Evolutionary conservation across 2,888 invertebrate species (phyloP).

Genomic region (Apoda limacodes): DNA sequence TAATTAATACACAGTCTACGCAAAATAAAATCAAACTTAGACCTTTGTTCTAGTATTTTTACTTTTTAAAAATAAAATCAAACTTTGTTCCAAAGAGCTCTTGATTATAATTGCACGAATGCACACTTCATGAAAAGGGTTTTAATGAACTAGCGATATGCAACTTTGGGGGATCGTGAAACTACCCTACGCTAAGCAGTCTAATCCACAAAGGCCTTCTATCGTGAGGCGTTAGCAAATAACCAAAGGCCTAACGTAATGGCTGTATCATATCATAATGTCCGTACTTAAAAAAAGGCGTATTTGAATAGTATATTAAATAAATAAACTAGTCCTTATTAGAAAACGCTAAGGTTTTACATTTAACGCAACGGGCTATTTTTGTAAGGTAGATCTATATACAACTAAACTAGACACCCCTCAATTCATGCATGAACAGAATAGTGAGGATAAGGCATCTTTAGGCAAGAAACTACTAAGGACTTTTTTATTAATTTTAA

Average conservation of each 20-base stretch:
- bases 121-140: conserved; percentile 42
- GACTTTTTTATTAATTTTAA: no score
- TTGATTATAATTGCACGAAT: conserved; percentile 44
- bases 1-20: no score
- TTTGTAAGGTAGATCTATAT: no score
- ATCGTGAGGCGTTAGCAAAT: conserved; percentile 5
- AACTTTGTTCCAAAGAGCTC: no score
- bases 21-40: no score
- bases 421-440: conserved; percentile 20
- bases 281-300: conserved; percentile 11
- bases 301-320: no score
- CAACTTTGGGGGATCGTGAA: conserved; percentile 23
- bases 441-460: conserved; percentile 14
- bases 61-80: no score
- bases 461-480: no score
- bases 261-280: conserved; percentile 22
- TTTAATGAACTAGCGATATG: conserved; percentile 46
- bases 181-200: conserved; percentile 22
- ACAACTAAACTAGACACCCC: conserved; percentile 15
- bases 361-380: no score
- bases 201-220: conserved; percentile 23
- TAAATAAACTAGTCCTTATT: no score
- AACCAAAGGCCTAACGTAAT: conserved; percentile 17
- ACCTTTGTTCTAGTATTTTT: no score
- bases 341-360: no score